These are phyloP conservation scores for Lepidocyrtinus sp. DNA, from an alignment of 2,888 invertebrate genomes.

Conservation along the genomic window DNA sequence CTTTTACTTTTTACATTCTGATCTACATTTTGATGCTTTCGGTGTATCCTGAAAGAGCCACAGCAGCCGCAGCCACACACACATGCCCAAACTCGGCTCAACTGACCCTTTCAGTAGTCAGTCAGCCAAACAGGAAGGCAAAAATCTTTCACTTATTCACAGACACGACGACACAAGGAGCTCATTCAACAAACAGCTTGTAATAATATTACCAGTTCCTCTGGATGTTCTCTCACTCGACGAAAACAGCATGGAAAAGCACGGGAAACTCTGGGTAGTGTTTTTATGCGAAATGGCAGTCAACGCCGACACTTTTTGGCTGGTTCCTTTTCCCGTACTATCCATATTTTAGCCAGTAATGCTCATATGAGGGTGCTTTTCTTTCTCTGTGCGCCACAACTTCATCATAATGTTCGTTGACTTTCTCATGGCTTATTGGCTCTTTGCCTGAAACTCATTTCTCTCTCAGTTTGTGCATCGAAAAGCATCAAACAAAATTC, in stretches of 20 bases:
- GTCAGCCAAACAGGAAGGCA: conserved; percentile 3
- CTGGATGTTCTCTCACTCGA: background rate
- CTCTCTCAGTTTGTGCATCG: background rate
- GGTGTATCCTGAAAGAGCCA: conserved; percentile 7
- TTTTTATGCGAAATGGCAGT: conserved; percentile 37
- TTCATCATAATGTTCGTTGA: conserved; percentile 42
- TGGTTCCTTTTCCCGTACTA: conserved; percentile 5
- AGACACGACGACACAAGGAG: conserved; percentile 17
- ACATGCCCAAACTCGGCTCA: background rate
- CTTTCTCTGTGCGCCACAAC: conserved; percentile 24
- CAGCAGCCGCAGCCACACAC: conserved; percentile 11
- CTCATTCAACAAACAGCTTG: conserved; percentile 22
- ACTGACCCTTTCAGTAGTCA: conserved; percentile 29
- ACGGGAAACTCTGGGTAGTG: background rate
- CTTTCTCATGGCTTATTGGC: conserved; percentile 29
- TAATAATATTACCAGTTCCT: conserved; percentile 16
- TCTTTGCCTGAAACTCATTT: conserved; percentile 8
- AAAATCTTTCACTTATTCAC: background rate
- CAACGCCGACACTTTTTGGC: background rate
- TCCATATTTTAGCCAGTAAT: conserved; percentile 22
- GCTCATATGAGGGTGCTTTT: conserved; percentile 37
- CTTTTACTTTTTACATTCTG: conserved; percentile 25
- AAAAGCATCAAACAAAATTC: background rate
- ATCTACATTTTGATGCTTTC: background rate
- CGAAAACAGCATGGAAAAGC: background rate